Base-by-base conservation (phyloP, 2,113 vertebrate genomes). In the Glareola pratincola region DNA sequence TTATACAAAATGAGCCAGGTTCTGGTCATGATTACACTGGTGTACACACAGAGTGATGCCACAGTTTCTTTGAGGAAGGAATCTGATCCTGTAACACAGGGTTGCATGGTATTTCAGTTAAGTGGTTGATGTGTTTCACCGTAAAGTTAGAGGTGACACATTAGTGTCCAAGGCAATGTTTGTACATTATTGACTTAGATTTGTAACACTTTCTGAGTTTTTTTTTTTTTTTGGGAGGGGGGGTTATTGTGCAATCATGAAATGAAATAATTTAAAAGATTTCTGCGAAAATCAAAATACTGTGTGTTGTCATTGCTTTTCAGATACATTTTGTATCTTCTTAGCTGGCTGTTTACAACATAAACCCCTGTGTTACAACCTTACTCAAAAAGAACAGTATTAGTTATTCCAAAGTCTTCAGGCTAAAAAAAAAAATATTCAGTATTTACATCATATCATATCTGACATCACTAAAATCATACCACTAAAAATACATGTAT, bases 1-100 rank as follows among this genome's bases (percentile, higher is more conserved):
- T 90, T 90, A 64, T 63, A 64, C 72, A 92, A 30, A 95, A 80
- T 59, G 74, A 91, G 77, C 86, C 90, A 89, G 50, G 27, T 95
- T 94, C 62, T 96, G 91, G 57, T 91, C 63, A 19, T 64, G 89
- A 78, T 83, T 85, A 90, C 67, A 59, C 10, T 56, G 39, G 20
- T 91, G 73, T 83, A 43, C 62, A 75, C 76, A 63, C 43, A 68
- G 69, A 88, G 17, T 68, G 77, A 95, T 94, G 80, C 83, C 80
- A 81, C 85, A 72, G 43, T 85, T 94, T 95, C 73, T 53, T 4
- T 85, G 96, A 81, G 80, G 68, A 89, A 67, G 73, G 36, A 95
- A 76, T 88, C 62, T 72, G 69, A 79, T 94, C 85, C 54, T 76
- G 48, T 94, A 62, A 89, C 54, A 69, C 66, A 89, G 34, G 27